Percentiles rank a stretch among this genome's conserved stretches.
These are phyloP conservation scores for Diachasma alloeum DNA, from an alignment of 1,140 invertebrate species.

Conservation along the genomic window DNA sequence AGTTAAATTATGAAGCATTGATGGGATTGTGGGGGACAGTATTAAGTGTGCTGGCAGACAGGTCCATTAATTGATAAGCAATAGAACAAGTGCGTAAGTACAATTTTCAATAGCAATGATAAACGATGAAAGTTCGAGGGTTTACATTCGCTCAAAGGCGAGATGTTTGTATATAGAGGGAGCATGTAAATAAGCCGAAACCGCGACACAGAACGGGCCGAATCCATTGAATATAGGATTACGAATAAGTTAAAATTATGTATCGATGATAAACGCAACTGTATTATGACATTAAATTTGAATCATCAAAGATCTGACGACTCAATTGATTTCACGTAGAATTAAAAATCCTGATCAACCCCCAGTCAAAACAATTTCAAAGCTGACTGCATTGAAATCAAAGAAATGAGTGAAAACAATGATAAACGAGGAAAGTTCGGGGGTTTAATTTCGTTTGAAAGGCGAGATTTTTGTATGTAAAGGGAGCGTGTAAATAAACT, in stretches of 20 bases:
- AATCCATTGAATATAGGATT: neutral
- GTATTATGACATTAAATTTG: neutral
- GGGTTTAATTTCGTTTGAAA: too few species aligned
- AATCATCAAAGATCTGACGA: neutral
- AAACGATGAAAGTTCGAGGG: neutral
- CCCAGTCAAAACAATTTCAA: too few species aligned
- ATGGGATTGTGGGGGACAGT: neutral
- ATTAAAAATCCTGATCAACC: too few species aligned
- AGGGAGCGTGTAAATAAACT: too few species aligned
- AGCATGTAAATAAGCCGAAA: constrained; percentile 16
- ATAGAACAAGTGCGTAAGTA: neutral
- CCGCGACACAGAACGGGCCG: neutral
- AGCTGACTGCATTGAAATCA: neutral
- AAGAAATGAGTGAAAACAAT: neutral
- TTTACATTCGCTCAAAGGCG: neutral
- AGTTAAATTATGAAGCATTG: neutral
- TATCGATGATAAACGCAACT: neutral
- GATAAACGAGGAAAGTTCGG: too few species aligned
- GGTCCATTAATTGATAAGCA: neutral
- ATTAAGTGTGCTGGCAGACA: neutral
- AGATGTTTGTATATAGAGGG: constrained; percentile 3
- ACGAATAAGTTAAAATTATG: neutral
- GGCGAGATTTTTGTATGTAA: too few species aligned
- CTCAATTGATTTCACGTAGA: neutral
- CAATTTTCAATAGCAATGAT: neutral